These are phyloP conservation scores for Diplodus puntazzo DNA, from an alignment of 2,797 vertebrate genomes.

Conservation along the genomic window DNA sequence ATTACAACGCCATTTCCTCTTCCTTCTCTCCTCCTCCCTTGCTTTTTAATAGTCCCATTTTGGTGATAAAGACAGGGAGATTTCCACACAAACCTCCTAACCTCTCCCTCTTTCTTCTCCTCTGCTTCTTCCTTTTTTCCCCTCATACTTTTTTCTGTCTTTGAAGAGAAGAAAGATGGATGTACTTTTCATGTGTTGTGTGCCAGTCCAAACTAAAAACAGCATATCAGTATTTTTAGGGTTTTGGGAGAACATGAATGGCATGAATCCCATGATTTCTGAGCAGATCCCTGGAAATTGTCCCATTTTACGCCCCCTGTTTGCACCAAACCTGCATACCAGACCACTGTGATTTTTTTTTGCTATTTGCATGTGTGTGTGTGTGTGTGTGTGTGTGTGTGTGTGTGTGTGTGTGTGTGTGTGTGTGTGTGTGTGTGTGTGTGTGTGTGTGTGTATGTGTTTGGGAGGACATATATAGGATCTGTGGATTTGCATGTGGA, in stretches of 20 bases:
- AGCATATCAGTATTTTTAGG: constrained; percentile 23
- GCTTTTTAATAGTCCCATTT: constrained; percentile 67
- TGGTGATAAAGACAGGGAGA: constrained; percentile 65
- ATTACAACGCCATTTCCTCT: constrained; percentile 64
- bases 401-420: not conserved
- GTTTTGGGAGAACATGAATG: constrained; percentile 23
- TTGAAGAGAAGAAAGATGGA: not conserved
- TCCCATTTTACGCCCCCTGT: constrained; percentile 32
- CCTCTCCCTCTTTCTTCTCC: constrained; percentile 28
- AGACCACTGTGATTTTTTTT: constrained; percentile 9
- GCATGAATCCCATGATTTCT: constrained; percentile 37
- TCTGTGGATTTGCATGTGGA: constrained; percentile 16
- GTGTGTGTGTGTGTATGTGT: constrained; percentile 25
- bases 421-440: constrained; percentile 19
- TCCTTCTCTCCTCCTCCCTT: constrained; percentile 42
- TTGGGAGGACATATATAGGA: constrained; percentile 31
- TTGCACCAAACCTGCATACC: constrained; percentile 31
- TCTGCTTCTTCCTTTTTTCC: not conserved
- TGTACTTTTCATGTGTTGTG: constrained; percentile 3
- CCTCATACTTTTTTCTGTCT: not conserved
- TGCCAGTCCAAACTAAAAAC: constrained; percentile 16
- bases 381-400: no score
- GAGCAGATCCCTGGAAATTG: constrained; percentile 26
- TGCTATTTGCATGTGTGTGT: constrained; percentile 31
- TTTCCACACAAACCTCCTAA: constrained; percentile 52